A percentile compares a stretch with the other conserved stretches of the same genome.
Evolutionary conservation across 2,113 vertebrate genomes (phyloP).

Genomic region (Martes martes): DNA sequence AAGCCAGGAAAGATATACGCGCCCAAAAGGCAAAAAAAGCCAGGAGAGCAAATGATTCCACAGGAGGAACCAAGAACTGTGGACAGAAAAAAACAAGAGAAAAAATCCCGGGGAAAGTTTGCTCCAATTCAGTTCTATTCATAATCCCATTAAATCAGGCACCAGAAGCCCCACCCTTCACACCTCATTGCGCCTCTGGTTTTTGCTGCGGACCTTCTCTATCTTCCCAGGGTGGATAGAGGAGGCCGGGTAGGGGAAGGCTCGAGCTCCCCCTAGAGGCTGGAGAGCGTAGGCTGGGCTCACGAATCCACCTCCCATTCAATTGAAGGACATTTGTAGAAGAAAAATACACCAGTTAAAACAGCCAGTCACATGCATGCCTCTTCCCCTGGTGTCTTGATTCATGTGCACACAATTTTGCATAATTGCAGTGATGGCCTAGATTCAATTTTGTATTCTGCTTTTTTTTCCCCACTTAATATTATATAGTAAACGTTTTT

Average conservation of each 20-base stretch:
- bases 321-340: not conserved
- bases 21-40: not conserved
- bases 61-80: not conserved
- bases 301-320: not conserved
- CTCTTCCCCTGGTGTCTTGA: slow-evolving; percentile 54
- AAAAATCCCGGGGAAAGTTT: not conserved
- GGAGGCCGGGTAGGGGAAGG: not conserved
- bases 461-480: slow-evolving; percentile 47
- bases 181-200: not conserved
- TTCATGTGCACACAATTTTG: slow-evolving; percentile 66
- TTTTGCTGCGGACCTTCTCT: not conserved
- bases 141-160: not conserved
- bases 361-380: slow-evolving; percentile 18
- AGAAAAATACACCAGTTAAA: not conserved
- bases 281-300: not conserved
- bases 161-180: not conserved
- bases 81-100: not conserved
- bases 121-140: not conserved
- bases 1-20: not conserved
- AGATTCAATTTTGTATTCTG: slow-evolving; percentile 68
- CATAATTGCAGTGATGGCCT: slow-evolving; percentile 62
- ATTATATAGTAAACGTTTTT: slow-evolving; percentile 75
- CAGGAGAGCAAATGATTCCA: not conserved
- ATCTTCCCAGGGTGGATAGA: not conserved
- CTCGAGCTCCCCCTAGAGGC: slow-evolving; percentile 53